These are phyloP conservation scores for Argyrosomus japonicus DNA, from an alignment of 2,113 vertebrate genomes.

Conservation along the genomic window DNA sequence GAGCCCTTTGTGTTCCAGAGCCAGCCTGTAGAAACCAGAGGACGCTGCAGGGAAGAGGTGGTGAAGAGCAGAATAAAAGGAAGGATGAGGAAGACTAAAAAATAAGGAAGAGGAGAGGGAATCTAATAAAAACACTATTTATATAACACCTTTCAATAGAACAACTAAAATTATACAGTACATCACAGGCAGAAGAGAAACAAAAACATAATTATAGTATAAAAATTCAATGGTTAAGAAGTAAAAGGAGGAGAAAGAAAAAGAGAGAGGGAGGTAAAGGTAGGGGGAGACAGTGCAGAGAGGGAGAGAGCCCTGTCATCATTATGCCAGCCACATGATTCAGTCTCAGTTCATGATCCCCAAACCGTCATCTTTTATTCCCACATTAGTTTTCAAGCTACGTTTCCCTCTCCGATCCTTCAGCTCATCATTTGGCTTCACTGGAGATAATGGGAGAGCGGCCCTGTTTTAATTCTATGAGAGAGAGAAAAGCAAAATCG, in stretches of 20 bases:
- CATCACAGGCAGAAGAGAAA: not conserved
- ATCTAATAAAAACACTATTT: not conserved
- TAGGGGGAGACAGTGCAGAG: not conserved
- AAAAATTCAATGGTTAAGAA: not conserved
- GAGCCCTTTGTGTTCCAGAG: slow-evolving; percentile 90
- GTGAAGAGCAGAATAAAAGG: slow-evolving; percentile 22
- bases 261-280: not conserved
- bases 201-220: not conserved
- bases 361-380: not conserved
- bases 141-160: not conserved
- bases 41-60: slow-evolving; percentile 82
- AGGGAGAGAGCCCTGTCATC: not conserved
- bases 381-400: not conserved
- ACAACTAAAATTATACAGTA: not conserved
- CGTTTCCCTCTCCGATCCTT: not conserved
- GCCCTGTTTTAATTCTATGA: not conserved
- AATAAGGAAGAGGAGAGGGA: slow-evolving; percentile 77
- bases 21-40: slow-evolving; percentile 90
- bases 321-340: not conserved
- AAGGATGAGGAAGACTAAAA: slow-evolving; percentile 61
- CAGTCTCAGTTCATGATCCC: not conserved
- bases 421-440: slow-evolving; percentile 17
- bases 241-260: not conserved
- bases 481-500: not conserved
- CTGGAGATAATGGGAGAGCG: slow-evolving; percentile 1